Evolutionary conservation across 2,888 invertebrate species (phyloP).

Genomic region (Chouioia cunea): DNA sequence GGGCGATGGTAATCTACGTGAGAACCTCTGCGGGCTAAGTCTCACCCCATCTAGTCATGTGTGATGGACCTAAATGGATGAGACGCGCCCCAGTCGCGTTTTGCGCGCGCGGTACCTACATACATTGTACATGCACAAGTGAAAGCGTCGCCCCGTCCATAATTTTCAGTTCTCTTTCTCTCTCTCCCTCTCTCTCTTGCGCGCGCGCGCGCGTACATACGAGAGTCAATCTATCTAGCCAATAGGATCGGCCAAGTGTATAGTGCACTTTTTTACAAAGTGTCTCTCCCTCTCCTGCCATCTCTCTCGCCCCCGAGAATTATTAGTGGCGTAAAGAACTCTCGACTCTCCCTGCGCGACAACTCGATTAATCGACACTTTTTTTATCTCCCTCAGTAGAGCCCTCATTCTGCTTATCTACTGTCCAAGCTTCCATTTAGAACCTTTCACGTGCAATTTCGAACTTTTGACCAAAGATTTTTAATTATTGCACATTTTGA

Average conservation of each 20-base stretch:
- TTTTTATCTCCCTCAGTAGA: slow-evolving; percentile 12
- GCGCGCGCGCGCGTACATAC: neutral
- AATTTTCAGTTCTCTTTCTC: slow-evolving; percentile 54
- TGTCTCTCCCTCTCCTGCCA: neutral
- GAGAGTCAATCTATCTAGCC: neutral
- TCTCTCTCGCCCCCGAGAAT: neutral
- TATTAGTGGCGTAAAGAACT: neutral
- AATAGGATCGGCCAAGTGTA: slow-evolving; percentile 24
- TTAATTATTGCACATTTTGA: too few relatives aligned
- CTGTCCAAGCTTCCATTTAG: too few relatives aligned
- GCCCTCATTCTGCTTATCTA: too few relatives aligned
- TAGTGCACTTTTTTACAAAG: slow-evolving; percentile 45
- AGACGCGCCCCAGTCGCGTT: slow-evolving; percentile 63
- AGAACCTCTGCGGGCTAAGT: slow-evolving; percentile 65
- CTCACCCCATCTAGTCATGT: slow-evolving; percentile 68
- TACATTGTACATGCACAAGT: slow-evolving; percentile 6
- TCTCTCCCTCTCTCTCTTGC: neutral
- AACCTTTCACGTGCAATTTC: too few relatives aligned
- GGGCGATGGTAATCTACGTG: slow-evolving; percentile 62
- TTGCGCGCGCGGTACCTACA: slow-evolving; percentile 2
- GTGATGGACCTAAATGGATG: slow-evolving; percentile 69
- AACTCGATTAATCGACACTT: slow-evolving; percentile 39
- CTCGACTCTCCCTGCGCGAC: neutral
- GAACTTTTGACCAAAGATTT: too few relatives aligned
- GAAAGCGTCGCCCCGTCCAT: slow-evolving; percentile 57